Evolutionary conservation across 2,797 vertebrate genomes (phyloP).

Genomic region (Hippopotamyrus pictus): DNA sequence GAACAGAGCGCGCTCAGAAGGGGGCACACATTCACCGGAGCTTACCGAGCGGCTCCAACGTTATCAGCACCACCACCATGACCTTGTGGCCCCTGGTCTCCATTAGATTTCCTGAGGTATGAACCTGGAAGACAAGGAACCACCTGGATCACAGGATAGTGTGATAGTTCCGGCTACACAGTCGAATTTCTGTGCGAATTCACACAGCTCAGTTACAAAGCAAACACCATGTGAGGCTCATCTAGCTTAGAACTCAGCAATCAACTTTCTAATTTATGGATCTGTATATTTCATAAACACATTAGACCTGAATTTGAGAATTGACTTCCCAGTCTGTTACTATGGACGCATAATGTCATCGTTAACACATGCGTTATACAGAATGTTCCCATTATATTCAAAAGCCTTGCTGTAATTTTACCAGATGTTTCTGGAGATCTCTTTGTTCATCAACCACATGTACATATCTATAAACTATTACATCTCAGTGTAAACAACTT

Average conservation of each 20-base stretch:
- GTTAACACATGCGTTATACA: not conserved
- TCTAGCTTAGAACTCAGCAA: not conserved
- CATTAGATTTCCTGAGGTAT: not conserved
- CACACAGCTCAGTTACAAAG: not conserved
- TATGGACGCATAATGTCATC: not conserved
- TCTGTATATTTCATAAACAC: not conserved
- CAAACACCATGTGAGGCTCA: not conserved
- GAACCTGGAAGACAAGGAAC: not conserved
- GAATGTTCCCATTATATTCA: not conserved
- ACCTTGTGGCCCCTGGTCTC: not conserved
- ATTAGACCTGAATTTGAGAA: not conserved
- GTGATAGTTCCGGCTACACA: not conserved
- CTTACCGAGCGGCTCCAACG: not conserved
- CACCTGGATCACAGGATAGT: not conserved
- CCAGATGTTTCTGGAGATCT: not conserved
- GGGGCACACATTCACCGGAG: not conserved
- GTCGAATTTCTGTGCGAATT: not conserved
- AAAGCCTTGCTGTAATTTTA: not conserved
- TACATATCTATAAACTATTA: not conserved
- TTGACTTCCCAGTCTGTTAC: not conserved
- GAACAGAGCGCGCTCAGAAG: not conserved
- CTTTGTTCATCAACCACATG: not conserved
- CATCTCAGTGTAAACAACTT: not conserved
- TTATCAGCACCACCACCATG: not conserved
- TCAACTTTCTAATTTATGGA: not conserved